Base-by-base conservation (phyloP, 2,113 vertebrate genomes). In the Lanius ludovicianus region DNA sequence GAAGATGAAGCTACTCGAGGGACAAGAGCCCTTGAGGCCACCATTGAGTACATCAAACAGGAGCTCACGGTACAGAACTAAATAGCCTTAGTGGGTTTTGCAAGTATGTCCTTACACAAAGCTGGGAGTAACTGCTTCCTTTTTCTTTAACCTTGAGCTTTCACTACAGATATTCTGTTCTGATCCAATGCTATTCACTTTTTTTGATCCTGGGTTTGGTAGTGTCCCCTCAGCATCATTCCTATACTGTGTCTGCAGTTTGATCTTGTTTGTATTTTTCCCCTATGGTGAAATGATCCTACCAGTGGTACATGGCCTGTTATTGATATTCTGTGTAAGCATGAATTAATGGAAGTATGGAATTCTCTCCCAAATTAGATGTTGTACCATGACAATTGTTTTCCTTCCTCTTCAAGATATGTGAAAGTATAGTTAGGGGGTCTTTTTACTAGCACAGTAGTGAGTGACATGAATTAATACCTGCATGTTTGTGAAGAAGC, bases 1-100 rank as follows among this genome's bases (percentile, higher is more conserved):
- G 99, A 99, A 97, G 99, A 99, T 69, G 99, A 99, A 97, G 99
- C 99, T 47, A 99, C 99, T 55, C 99, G 99, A 27, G 99, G 99
- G 71, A 99, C 99, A 3, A 98, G 99, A 95, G 99, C 99, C 8
- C 98, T 99, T 3, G 99, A 99, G 97, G 99, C 99, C 90, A 99
- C 99, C 9, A 99, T 99, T 8, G 99, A 99, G 92, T 99, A 98
- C 98, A 99, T 99, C 98, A 99, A 99, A 85, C 99, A 99, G 97
- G 99, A 99, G 96, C 98, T 99, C 95, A 99, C 98, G 96, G 99
- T 99, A 98, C 97, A 94, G 46, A 68, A 85, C 28, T 25, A 7
- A 80, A 5, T 9, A n/a, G 16, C 18, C 2, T 0, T 23, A 33
- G 35, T 42, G 53, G 33, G 13, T 47, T 67, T 35, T 52, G 50